Base-by-base conservation (phyloP, 2,113 vertebrate genomes). In the Nycticryphes semicollaris region DNA sequence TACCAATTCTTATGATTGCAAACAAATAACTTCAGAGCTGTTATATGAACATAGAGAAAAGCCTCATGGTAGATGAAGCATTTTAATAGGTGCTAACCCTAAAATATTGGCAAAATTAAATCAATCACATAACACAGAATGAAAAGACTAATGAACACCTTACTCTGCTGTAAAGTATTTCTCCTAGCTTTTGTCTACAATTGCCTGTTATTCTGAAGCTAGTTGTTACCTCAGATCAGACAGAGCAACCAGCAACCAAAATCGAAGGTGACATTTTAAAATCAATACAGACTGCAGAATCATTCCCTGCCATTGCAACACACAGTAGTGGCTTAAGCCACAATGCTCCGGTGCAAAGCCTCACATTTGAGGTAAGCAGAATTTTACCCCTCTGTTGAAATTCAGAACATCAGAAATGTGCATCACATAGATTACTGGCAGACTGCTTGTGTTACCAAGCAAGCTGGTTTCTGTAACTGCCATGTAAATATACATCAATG, bases 1-100 rank as follows among this genome's bases (percentile, higher is more conserved):
- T 77, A 87, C 54, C 70, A 85, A 1, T 56, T 87, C 50, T 63
- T 76, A 68, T 39, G 37, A 85, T 69, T 68, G 54, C 43, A 85
- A 79, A 83, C 48, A 85, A 93, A 28, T 87, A 89, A 86, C 37
- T 85, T 88, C 64, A 81, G 60, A 93, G 18, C 57, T 83, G 12
- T 54, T 87, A 23, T 0, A 9, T 72, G 43, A 90, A 73, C 23
- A 47, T 19, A 23, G 31, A 82, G 66, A 82, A 89, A 66, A 66
- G 9, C 14, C 45, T 59, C 62, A 19, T 33, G 24, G 31, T 73
- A 76, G 56, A 57, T 57, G 39, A 69, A 84, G 41, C 5, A 9
- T 73, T 87, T 89, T 79, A 78, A 87, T 68, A 76, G 54, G 45
- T 43, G 13, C 35, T 82, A 81, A 63, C 59, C 22, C n/a, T 51